Evolutionary conservation across 2,113 vertebrate genomes (phyloP).

Genomic region (Ascaphus truei): DNA sequence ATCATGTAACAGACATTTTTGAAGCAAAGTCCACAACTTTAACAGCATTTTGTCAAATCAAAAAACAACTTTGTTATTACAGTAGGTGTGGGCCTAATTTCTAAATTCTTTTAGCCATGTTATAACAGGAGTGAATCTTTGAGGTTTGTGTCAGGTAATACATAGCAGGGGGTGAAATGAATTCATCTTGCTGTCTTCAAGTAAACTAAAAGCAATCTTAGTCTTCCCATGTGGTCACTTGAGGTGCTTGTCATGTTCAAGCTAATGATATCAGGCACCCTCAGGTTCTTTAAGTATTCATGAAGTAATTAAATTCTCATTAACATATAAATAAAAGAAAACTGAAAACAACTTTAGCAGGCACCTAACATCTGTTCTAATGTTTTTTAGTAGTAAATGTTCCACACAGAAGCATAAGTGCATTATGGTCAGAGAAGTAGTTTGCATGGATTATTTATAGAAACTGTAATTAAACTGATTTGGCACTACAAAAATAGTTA

Average conservation of each 20-base stretch:
- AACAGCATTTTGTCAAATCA: background rate
- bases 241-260: conserved; percentile 77
- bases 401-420: conserved; percentile 60
- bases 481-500: conserved; percentile 62
- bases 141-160: conserved; percentile 56
- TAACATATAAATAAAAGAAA: conserved; percentile 87
- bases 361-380: conserved; percentile 79
- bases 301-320: conserved; percentile 87
- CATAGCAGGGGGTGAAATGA: conserved; percentile 69
- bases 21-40: background rate
- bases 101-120: conserved; percentile 18
- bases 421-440: conserved; percentile 61
- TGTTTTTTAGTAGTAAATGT: conserved; percentile 75
- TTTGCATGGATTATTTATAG: conserved; percentile 70
- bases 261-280: conserved; percentile 78
- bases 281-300: conserved; percentile 82
- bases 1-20: too few species aligned
- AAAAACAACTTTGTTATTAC: background rate
- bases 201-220: conserved; percentile 74
- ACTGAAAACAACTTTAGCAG: conserved; percentile 75
- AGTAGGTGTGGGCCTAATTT: background rate
- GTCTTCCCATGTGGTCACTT: conserved; percentile 80
- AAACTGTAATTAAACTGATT: conserved; percentile 69
- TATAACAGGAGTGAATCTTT: conserved; percentile 48
- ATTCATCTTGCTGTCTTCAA: conserved; percentile 69